These are phyloP conservation scores for Neolamprologus sp. DNA, from an alignment of 2,113 vertebrate species.

Conservation along the genomic window DNA sequence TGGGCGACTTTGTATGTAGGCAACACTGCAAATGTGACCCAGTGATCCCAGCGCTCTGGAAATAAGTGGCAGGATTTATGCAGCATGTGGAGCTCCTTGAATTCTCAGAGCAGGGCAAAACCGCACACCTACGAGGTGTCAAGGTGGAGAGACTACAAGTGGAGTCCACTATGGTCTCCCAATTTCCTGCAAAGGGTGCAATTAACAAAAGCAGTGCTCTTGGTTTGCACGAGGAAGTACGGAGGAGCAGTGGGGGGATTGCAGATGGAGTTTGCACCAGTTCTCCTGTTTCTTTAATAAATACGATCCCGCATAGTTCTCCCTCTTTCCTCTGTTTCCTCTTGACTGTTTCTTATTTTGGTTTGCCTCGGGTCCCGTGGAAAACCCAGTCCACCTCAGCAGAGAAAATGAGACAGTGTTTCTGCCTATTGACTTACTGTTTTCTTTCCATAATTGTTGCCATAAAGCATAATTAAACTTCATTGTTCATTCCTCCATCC, in stretches of 20 bases:
- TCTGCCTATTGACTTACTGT: constrained; percentile 58
- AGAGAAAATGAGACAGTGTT: constrained; percentile 45
- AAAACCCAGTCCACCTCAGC: constrained; percentile 23
- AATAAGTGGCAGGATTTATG: constrained; percentile 10
- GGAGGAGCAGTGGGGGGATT: background rate
- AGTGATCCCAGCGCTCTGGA: background rate
- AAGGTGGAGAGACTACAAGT: constrained; percentile 32
- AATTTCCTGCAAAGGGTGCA: constrained; percentile 31
- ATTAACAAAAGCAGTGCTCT: constrained; percentile 1
- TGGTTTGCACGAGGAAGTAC: background rate
- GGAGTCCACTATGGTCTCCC: constrained; percentile 19
- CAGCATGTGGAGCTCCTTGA: background rate
- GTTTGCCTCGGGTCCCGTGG: background rate
- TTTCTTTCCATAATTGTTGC: constrained; percentile 63
- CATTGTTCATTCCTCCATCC: constrained; percentile 47
- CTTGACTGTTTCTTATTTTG: constrained; percentile 32
- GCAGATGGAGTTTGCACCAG: background rate
- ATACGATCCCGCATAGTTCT: constrained; percentile 4
- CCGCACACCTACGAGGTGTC: background rate
- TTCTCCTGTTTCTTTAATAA: background rate
- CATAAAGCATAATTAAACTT: constrained; percentile 67
- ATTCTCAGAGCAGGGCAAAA: background rate
- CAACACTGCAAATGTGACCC: background rate
- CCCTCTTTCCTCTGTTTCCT: constrained; percentile 4
- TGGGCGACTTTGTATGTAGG: background rate